A percentile compares a stretch with the other conserved stretches of the same genome.
phyloP scores from a whole-genome alignment of 2,113 vertebrate species.

The western clawed frog (Xenopus tropicalis) region UCB_Xtro_10.0 CM004447.2:162055501-162056000 shows the following conservation, averaged over 20 bases:
- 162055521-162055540: conserved; percentile 54
- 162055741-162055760: conserved; percentile 75
- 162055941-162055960: too few species aligned
- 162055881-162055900: too few species aligned
- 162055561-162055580: conserved; percentile 87
- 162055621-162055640: conserved; percentile 90
- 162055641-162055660: conserved; percentile 86
- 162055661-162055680: conserved; percentile 15
- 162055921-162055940: too few species aligned
- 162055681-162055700: not conserved
- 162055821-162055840: conserved; percentile 88
- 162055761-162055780: conserved; percentile 84
- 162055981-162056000: too few species aligned
- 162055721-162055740: conserved; percentile 95
- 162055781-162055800: conserved; percentile 90
- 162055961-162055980: too few species aligned
- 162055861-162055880: not conserved
- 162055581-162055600: conserved; percentile 94
- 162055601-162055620: conserved; percentile 98
- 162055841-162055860: conserved; percentile 94
- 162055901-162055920: not conserved
- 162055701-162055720: conserved; percentile 61
- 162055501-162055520: conserved; percentile 58
- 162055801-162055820: conserved; percentile 93
- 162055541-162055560: conserved; percentile 56